Conservation (phyloP, 2,113 vertebrate genomes). For the Dipodomys ordii region DNA sequence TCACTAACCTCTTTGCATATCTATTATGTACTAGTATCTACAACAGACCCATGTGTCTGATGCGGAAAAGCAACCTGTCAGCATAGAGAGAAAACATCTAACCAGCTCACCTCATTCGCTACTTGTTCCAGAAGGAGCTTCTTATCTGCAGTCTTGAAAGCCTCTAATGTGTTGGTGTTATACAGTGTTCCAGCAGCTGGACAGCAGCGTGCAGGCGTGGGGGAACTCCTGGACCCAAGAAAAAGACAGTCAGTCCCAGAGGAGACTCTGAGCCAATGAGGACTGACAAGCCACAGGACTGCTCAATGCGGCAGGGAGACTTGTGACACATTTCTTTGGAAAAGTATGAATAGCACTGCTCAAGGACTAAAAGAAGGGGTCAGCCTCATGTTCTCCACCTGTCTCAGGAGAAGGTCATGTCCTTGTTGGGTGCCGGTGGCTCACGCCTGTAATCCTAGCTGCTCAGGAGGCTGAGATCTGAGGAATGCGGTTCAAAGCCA, state of each 20-base stretch:
- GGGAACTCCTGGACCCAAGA: conserved; percentile 87
- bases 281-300: neutral
- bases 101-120: conserved; percentile 90
- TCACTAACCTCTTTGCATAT: neutral
- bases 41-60: neutral
- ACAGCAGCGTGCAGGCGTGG: conserved; percentile 93
- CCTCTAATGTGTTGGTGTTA: conserved; percentile 97
- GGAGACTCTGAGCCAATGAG: neutral
- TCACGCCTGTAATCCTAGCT: too few species aligned
- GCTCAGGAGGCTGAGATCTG: too few species aligned
- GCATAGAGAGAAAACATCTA: neutral
- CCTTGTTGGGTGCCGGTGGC: too few species aligned
- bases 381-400: too few species aligned
- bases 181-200: conserved; percentile 92
- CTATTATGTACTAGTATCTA: neutral
- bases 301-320: neutral
- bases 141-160: conserved; percentile 96
- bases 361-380: neutral
- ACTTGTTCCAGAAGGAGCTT: conserved; percentile 94
- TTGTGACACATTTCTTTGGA: neutral
- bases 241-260: neutral
- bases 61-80: neutral
- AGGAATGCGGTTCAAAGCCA: too few species aligned
- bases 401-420: too few species aligned
- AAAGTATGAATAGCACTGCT: neutral